Percentiles rank a stretch among this genome's conserved stretches.
Conservation (phyloP, 2,797 vertebrate species). For the Cephalopachus bancanus region DNA sequence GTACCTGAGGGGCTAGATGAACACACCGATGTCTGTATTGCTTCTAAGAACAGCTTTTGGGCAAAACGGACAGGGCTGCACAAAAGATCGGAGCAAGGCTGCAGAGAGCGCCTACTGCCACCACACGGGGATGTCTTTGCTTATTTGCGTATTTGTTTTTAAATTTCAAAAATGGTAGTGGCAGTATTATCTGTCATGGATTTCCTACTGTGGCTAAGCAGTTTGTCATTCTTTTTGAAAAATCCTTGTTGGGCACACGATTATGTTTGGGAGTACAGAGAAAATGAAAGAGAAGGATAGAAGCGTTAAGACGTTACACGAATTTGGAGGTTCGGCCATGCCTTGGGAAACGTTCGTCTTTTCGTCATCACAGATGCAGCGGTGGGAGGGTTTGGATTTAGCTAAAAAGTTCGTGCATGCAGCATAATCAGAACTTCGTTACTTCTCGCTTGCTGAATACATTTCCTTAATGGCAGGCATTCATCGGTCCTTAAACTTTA, state of each 20-base stretch:
- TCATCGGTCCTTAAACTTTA: not conserved
- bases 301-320: not conserved
- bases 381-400: conserved; percentile 42
- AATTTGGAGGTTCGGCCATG: not conserved
- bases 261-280: not conserved
- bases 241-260: not conserved
- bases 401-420: not conserved
- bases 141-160: conserved; percentile 15
- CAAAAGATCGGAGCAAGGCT: not conserved
- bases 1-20: not conserved
- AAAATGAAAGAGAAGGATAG: not conserved
- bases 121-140: not conserved
- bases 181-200: not conserved
- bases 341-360: not conserved
- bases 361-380: not conserved
- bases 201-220: not conserved
- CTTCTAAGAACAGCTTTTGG: not conserved
- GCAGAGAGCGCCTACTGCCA: not conserved
- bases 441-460: conserved; percentile 44
- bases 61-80: not conserved
- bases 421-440: conserved; percentile 28
- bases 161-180: not conserved
- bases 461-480: not conserved
- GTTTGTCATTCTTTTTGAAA: conserved; percentile 36
- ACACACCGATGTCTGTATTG: not conserved